Conservation (phyloP, 2,888 invertebrate species). For the Apoda limacodes region DNA sequence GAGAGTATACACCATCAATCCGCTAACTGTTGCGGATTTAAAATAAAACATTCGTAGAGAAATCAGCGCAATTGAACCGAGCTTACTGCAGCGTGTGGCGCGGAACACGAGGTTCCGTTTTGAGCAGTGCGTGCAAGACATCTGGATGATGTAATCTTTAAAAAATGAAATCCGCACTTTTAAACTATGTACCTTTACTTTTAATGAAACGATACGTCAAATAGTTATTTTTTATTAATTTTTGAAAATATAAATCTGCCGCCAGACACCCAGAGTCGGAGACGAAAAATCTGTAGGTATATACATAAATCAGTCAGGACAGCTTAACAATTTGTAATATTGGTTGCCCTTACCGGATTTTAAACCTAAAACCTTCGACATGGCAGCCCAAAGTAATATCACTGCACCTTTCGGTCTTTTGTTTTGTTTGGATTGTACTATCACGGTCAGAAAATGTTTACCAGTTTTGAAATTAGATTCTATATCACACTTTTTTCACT, state of each 20-base stretch:
- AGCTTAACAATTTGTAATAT: no score
- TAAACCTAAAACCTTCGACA: no score
- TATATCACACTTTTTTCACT: no score
- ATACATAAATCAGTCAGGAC: no score
- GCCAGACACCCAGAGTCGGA: conserved; percentile 3
- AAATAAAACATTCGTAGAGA: conserved; percentile 20
- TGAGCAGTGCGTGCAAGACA: conserved; percentile 20
- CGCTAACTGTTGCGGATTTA: conserved; percentile 12
- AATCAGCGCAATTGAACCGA: conserved; percentile 18
- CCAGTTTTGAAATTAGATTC: no score
- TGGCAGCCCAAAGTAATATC: no score
- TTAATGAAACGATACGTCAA: conserved; percentile 9
- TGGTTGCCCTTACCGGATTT: no score
- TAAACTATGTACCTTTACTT: conserved; percentile 5
- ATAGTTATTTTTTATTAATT: conserved; percentile 9
- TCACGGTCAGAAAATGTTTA: no score
- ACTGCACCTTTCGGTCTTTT: no score
- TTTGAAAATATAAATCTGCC: conserved; percentile 5
- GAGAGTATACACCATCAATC: conserved; percentile 11
- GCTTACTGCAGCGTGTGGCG: conserved; percentile 20
- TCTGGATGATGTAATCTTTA: conserved; percentile 19
- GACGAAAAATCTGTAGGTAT: no score
- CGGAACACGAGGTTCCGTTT: conserved; percentile 20
- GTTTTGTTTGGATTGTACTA: no score
- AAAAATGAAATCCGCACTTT: conserved; percentile 19